Evolutionary conservation across 2,888 invertebrate species (phyloP), one percentile per base, ranked within the genome.

Genomic region (Ellobium chinense): DNA sequence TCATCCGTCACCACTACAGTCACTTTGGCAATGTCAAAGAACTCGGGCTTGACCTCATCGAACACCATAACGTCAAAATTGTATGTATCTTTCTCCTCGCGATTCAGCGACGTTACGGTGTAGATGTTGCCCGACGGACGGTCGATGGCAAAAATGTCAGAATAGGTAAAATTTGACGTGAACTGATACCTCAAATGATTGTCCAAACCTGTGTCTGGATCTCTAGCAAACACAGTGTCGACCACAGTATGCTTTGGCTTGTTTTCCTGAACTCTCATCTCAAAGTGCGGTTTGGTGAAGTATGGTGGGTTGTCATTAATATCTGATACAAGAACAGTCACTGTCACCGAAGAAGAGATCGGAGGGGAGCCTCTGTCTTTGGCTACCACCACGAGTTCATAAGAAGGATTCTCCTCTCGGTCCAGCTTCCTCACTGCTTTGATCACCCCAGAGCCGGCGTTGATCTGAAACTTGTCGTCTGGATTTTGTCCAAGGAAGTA

Each of bases 291-390:
- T 36, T 74, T 58, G 21, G 75, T 54, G 63, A 86, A 86, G 29
- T 69, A 66, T 24, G 85, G 82, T 21, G 84, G 82, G 39, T 83
- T 83, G 91, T 99, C 99, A 91, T 99, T 99, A 0, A 98, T 97
- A 91, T 99, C 99, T 0, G 96, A 96, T 0, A 99, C 96, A 0
- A 97, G 96, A 86, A 99, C 97, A 92, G 98, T 98, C 0, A 99
- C 97, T 89, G 96, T 96, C 0, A 98, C 96, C 91, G 95, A 96
- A 82, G 97, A 96, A 0, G 97, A 96, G 88, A 95, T 95, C n/a
- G 95, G 94, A 7, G 87, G 85, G 37, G 79, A 81, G 14, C 91
- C 91, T 91, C 96, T 95, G 92, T 99, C 99, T 0, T 95, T 95
- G 0, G 98, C 98, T 85, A 95, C 95, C 0, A 98, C 96, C 39